These are phyloP conservation scores for Otolemur crassicaudatus DNA, from an alignment of 2,797 vertebrate genomes.

Conservation along the genomic window DNA sequence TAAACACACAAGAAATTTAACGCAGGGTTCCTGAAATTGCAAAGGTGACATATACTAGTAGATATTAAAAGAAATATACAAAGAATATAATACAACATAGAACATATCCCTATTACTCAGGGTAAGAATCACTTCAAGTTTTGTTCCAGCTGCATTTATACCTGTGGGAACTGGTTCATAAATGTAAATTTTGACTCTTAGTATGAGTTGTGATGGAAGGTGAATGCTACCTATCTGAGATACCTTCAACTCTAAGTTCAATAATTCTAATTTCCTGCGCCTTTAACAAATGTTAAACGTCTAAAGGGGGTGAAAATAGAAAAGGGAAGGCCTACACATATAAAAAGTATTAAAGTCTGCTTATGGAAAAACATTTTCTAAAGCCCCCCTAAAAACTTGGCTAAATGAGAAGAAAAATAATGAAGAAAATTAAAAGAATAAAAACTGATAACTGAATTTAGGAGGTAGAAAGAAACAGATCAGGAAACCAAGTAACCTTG, in stretches of 20 bases:
- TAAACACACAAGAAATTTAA: background rate
- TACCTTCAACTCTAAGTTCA: constrained; percentile 4
- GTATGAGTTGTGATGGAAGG: background rate
- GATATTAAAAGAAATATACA: constrained; percentile 19
- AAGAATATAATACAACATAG: background rate
- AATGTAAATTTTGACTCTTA: background rate
- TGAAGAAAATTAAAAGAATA: background rate
- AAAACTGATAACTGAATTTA: background rate
- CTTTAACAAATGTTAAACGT: background rate
- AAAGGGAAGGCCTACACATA: background rate
- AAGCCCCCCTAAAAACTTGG: background rate
- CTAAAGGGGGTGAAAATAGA: background rate
- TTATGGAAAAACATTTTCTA: background rate
- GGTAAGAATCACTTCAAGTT: background rate
- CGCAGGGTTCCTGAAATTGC: background rate
- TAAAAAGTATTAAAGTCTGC: background rate
- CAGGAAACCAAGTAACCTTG: background rate
- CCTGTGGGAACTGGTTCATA: background rate
- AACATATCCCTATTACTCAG: background rate
- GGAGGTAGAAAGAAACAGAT: background rate
- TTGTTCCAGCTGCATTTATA: constrained; percentile 43
- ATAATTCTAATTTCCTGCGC: background rate
- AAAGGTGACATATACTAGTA: background rate
- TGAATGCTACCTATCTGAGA: background rate
- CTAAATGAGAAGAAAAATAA: constrained; percentile 31